Base-by-base conservation (phyloP, 1,140 invertebrate genomes). In the Lepidurus packardi region DNA sequence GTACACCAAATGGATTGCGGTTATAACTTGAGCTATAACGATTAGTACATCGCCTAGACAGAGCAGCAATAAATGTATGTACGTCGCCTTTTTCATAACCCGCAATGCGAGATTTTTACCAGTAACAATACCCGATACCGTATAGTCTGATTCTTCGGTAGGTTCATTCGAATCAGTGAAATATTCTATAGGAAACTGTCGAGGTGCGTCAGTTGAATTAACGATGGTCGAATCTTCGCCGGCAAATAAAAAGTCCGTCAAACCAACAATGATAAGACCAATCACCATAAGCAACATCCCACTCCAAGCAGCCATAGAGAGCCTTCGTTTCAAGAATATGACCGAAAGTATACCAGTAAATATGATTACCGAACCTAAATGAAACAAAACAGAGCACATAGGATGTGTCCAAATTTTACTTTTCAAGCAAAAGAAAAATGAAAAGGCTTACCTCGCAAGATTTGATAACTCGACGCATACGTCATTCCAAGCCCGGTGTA, bases 1-100 rank as follows among this genome's bases (percentile, higher is more conserved):
- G 75, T 94, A 90, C 0, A 98, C 94, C 92, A 97, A 97, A 87
- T 97, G 95, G 75, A 90, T 87, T 1, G 95, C 92, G 21, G 91
- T 91, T 81, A 98, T 90, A 45, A 98, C 90, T 82, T 95, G 94
- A 6, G 96, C 95, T 82, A 93, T 90, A 73, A 98, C 90, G 81
- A 98, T 97, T 1, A 98, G 86, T 42, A 97, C 84, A 87, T 98
- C 95, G 43, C 96, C 96, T 47, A 47, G 10, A 47, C 10, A 47
- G 34, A 34, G 34, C 34, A 4, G 34, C 34, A 34, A 4, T 34
- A 34, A 34, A 34, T 34, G 34, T 34, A 34, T 34, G 16, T 47
- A 10, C 45, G 45, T 8, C 16, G 45, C 1, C 16, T 47, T 34
- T 34, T 34, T 34, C 25, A 1, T 34, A 1, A 34, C 2, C 34